A percentile compares a stretch with the other conserved stretches of the same genome.
Evolutionary conservation across 2,888 invertebrate genomes (phyloP).

Genomic region (Apocheima hispidaria): DNA sequence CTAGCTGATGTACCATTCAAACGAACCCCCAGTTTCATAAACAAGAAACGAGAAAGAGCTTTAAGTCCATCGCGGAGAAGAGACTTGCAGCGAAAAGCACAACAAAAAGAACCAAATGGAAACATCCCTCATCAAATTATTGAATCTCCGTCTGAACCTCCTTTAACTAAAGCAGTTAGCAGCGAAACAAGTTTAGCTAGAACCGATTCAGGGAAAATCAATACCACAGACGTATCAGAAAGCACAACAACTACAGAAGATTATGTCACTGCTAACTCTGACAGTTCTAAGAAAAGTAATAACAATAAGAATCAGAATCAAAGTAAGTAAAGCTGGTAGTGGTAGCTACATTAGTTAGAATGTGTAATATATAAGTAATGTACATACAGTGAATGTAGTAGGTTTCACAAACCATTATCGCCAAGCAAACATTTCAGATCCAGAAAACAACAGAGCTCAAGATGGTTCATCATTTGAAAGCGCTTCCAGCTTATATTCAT

Average conservation of each 20-base stretch:
- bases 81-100: slow-evolving; percentile 75
- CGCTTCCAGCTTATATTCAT: slow-evolving; percentile 92
- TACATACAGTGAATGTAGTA: not conserved
- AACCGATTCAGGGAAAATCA: slow-evolving; percentile 90
- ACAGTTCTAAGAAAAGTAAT: slow-evolving; percentile 89
- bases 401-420: slow-evolving; percentile 12
- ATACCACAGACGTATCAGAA: slow-evolving; percentile 93
- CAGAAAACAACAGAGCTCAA: slow-evolving; percentile 86
- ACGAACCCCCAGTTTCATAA: slow-evolving; percentile 81
- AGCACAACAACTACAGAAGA: slow-evolving; percentile 95
- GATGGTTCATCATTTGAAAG: slow-evolving; percentile 96
- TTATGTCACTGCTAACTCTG: slow-evolving; percentile 94
- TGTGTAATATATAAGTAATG: not conserved
- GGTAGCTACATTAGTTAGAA: not conserved
- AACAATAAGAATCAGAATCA: slow-evolving; percentile 76
- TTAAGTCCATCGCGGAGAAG: slow-evolving; percentile 82
- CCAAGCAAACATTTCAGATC: slow-evolving; percentile 70
- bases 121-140: slow-evolving; percentile 71
- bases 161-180: slow-evolving; percentile 68
- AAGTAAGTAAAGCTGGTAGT: slow-evolving; percentile 61
- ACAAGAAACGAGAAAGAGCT: slow-evolving; percentile 82
- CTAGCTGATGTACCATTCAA: slow-evolving; percentile 80
- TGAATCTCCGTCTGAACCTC: slow-evolving; percentile 72
- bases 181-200: slow-evolving; percentile 86
- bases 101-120: slow-evolving; percentile 77